Percentiles rank a stretch among this genome's conserved stretches.
These are phyloP conservation scores for Nysson spinosus DNA, from an alignment of 2,888 invertebrate species.

Conservation along the genomic window DNA sequence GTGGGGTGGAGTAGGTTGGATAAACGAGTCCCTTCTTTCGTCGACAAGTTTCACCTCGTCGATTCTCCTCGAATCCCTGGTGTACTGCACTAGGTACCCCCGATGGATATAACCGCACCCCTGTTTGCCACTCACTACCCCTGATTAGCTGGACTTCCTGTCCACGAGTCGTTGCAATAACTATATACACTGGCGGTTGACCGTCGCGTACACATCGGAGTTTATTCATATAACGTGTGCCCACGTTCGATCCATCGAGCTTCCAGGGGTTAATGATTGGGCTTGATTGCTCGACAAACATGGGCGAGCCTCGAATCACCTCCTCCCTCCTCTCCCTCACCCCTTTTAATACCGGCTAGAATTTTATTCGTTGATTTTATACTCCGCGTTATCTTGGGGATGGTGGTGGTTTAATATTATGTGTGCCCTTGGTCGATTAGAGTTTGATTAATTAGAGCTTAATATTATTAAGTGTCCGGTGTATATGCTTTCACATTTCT, in stretches of 20 bases:
- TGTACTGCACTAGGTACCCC: slow-evolving; percentile 60
- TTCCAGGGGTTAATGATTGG: slow-evolving; percentile 75
- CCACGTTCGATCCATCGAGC: slow-evolving; percentile 57
- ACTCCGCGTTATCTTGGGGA: slow-evolving; percentile 34
- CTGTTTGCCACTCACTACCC: slow-evolving; percentile 78
- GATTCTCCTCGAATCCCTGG: slow-evolving; percentile 63
- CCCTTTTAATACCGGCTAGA: slow-evolving; percentile 44
- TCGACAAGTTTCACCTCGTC: slow-evolving; percentile 34
- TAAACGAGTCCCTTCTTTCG: slow-evolving; percentile 15
- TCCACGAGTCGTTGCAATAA: slow-evolving; percentile 69
- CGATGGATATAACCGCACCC: slow-evolving; percentile 73
- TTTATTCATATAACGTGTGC: slow-evolving; percentile 58
- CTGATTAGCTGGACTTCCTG: slow-evolving; percentile 77
- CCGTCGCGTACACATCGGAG: slow-evolving; percentile 32
- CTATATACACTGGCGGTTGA: slow-evolving; percentile 16
- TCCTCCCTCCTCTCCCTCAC: slow-evolving; percentile 39
- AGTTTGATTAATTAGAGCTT: neutral
- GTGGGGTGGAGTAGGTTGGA: slow-evolving; percentile 31
- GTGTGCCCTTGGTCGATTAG: slow-evolving; percentile 18
- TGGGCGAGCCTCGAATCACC: slow-evolving; percentile 72
- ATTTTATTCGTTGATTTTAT: slow-evolving; percentile 40
- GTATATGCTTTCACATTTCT: neutral
- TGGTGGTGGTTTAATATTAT: slow-evolving; percentile 26
- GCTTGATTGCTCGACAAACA: slow-evolving; percentile 77
- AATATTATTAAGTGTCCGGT: neutral